phyloP scores from a whole-genome alignment of 2,797 vertebrate species.

The Enteromius afrohamiltoni region DNA sequence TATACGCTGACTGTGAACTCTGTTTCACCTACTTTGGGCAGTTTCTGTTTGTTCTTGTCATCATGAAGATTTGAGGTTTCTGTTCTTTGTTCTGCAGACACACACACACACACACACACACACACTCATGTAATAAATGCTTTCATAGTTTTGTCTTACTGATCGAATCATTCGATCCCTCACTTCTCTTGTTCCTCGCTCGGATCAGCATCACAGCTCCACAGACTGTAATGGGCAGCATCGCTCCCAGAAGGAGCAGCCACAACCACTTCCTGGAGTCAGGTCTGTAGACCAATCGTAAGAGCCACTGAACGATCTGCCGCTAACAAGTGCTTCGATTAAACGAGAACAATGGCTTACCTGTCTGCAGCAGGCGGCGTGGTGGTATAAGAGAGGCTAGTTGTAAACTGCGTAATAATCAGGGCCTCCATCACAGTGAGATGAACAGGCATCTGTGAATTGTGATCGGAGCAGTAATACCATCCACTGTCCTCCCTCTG shows the following conservation, averaged over 20 bases:
- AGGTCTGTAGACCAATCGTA: neutral
- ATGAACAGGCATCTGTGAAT: constrained; percentile 43
- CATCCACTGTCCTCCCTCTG: constrained; percentile 32
- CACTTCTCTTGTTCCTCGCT: neutral
- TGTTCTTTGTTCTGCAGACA: neutral
- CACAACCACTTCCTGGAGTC: neutral
- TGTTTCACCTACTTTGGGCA: neutral
- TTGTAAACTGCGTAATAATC: neutral
- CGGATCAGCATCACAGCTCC: neutral
- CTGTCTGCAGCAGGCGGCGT: rapidly evolving
- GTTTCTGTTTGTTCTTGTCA: neutral
- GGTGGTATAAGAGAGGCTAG: neutral
- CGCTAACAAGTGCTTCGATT: too few relatives aligned
- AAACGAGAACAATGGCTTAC: neutral
- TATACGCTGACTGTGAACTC: neutral
- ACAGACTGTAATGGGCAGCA: neutral
- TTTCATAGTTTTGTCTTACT: neutral
- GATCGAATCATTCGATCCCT: neutral
- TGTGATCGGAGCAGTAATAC: constrained; percentile 33
- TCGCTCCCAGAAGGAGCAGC: neutral
- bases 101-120: constrained; percentile 3
- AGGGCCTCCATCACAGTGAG: neutral
- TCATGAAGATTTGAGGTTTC: neutral
- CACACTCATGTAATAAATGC: neutral
- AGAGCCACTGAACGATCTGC: neutral